phyloP scores from a whole-genome alignment of 1,140 invertebrate species.

The Venustaconcha ellipsiformis region DNA sequence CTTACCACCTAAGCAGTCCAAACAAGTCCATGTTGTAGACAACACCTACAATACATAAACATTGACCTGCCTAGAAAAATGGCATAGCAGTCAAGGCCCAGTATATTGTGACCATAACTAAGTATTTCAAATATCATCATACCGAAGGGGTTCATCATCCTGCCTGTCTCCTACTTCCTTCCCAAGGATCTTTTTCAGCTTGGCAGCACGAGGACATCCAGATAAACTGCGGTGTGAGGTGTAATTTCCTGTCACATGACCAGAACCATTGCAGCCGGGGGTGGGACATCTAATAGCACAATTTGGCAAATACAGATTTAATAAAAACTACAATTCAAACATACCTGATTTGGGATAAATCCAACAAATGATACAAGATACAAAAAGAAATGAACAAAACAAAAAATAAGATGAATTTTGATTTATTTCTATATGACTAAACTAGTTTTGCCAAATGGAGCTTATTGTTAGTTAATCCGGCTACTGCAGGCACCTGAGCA shows the following conservation, averaged over 20 bases:
- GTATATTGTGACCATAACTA: background rate
- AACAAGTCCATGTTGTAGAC: no score
- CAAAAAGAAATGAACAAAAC: no score
- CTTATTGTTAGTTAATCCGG: no score
- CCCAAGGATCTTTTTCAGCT: constrained; percentile 56
- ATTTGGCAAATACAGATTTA: background rate
- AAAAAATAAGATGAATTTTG: no score
- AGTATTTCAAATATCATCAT: constrained; percentile 3
- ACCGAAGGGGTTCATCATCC: constrained; percentile 59
- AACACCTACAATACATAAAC: no score
- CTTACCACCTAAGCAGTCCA: no score
- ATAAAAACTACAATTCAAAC: background rate
- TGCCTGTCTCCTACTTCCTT: constrained; percentile 56
- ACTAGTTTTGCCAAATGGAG: no score
- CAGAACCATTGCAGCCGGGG: constrained; percentile 70
- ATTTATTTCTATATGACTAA: no score
- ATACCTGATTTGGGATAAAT: background rate
- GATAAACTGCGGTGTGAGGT: constrained; percentile 82
- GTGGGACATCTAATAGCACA: constrained; percentile 64
- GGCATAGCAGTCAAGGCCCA: no score
- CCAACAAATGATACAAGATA: no score
- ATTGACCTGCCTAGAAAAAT: no score
- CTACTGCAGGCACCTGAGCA: no score
- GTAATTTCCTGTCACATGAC: constrained; percentile 79
- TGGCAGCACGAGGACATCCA: constrained; percentile 81